Percentiles rank a stretch among this genome's conserved stretches.
phyloP scores from a whole-genome alignment of 2,888 invertebrate species.

The Acanthosepion lycidas region DNA sequence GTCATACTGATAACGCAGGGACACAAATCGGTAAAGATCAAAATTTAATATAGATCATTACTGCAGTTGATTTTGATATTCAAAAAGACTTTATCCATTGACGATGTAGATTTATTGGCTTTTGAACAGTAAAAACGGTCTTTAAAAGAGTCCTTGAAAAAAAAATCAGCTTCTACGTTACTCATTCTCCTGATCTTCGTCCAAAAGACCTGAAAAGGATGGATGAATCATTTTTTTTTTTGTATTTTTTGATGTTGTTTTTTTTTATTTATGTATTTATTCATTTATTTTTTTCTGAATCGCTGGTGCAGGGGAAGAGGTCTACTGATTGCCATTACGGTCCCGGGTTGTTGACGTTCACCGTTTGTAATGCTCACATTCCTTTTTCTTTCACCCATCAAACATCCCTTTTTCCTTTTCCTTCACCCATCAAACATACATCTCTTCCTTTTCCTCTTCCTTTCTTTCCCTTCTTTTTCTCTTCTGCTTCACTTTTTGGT shows the following conservation, averaged over 20 bases:
- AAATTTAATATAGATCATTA: background rate
- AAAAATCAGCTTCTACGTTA: background rate
- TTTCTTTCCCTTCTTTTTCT: no score
- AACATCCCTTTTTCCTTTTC: no score
- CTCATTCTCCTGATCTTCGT: background rate
- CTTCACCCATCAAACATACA: no score
- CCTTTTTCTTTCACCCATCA: no score
- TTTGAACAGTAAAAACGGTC: background rate
- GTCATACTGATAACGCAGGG: background rate
- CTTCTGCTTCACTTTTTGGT: no score
- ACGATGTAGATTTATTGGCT: background rate
- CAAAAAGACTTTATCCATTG: background rate
- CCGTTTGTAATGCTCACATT: no score
- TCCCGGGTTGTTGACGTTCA: no score
- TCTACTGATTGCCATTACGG: no score
- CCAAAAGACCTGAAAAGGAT: background rate
- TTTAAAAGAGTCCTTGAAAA: background rate
- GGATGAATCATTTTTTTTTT: background rate
- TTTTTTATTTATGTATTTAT: background rate
- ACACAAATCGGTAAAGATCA: background rate
- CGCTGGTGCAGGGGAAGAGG: no score
- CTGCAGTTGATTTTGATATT: background rate
- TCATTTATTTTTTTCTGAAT: no score
- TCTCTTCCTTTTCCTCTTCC: no score
- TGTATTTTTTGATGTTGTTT: background rate